Evolutionary conservation across 1,140 invertebrate genomes (phyloP), one percentile per base, ranked within the genome.

Genomic region (Tetramorium alpestre): DNA sequence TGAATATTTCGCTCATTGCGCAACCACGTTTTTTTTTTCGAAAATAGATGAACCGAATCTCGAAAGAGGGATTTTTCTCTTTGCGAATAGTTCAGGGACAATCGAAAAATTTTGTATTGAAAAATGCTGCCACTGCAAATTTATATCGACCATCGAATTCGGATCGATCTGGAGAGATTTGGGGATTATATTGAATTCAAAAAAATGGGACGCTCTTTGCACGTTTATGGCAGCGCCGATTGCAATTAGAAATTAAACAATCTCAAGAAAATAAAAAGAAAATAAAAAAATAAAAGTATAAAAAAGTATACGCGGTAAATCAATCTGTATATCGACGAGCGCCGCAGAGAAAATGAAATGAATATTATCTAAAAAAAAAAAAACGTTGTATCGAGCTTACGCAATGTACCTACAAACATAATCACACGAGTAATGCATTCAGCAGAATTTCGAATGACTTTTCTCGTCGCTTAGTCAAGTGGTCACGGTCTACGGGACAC

Each of bases 401-500:
- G 89, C 90, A 91, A 88, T 82, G 60, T 81, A 76, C 70, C 81
- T 81, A 88, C 81, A 86, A 91, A 91, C 69, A 7, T 75, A 16
- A 89, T 88, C 73, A 70, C 86, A 86, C 85, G 89, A 92, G 89
- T 75, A 72, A 81, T 88, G 90, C 89, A 91, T 78, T 86, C 88
- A 87, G 93, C 91, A 92, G 94, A 94, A 95, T 95, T 94, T 94
- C 91, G 93, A 94, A 93, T 93, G 91, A 93, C 87, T 93, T 93
- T 93, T 82, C 64, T 94, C 89, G 93, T 94, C 92, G 94, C 94
- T 94, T 94, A 95, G 80, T 82, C 94, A 95, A 95, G 92, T 95
- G 94, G 94, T 95, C 95, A 94, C 94, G 95, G 95, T 95, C 95
- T 95, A 95, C 94, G 95, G 93, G 94, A 95, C 94, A 95, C 94